A percentile compares a stretch with the other conserved stretches of the same genome.
Conservation (phyloP, 2,888 invertebrate species). For the Bruchidius siliquastri region DNA sequence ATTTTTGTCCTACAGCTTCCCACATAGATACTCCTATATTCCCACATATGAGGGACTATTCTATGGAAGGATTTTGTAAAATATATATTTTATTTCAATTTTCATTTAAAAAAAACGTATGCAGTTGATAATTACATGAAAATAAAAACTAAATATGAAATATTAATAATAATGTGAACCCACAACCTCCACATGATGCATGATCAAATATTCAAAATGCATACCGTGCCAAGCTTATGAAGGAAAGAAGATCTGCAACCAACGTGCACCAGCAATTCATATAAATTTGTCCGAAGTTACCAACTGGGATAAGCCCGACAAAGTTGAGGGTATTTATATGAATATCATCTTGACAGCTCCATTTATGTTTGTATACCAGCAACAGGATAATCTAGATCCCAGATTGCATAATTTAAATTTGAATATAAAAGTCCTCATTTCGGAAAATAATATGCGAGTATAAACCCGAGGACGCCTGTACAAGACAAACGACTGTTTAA, state of each 20-base stretch:
- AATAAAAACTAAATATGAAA: no score
- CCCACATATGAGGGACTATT: neutral
- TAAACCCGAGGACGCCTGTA: neutral
- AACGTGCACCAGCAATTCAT: neutral
- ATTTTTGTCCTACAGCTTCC: neutral
- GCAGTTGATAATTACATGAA: no score
- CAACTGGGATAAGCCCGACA: neutral
- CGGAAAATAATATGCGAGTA: neutral
- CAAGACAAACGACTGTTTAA: neutral
- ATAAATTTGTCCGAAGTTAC: neutral
- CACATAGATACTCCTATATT: neutral
- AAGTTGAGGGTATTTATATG: neutral
- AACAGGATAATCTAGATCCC: neutral
- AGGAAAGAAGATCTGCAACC: neutral
- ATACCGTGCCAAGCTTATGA: neutral
- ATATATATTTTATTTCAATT: neutral
- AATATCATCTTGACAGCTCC: neutral
- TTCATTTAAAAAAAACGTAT: no score
- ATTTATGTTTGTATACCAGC: neutral
- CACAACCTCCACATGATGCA: neutral
- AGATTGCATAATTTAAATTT: neutral
- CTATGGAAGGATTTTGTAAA: neutral
- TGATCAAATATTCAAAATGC: neutral
- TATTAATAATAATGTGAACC: neutral
- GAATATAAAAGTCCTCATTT: neutral